A percentile compares a stretch with the other conserved stretches of the same genome.
Evolutionary conservation across 1,140 invertebrate genomes (phyloP).

Genomic region (Liolophura sinensis): DNA sequence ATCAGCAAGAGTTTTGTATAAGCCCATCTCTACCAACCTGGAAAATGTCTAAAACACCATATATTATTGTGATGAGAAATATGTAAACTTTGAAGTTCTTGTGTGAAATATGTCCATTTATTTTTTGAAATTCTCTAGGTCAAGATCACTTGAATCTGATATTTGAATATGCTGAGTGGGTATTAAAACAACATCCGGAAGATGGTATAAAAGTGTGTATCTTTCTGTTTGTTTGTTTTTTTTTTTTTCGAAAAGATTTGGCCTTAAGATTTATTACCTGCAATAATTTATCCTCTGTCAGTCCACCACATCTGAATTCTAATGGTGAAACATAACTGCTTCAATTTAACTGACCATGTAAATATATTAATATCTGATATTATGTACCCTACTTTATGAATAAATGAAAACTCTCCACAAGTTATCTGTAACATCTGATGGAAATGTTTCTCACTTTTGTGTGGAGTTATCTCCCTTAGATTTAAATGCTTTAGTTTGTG

Average conservation of each 20-base stretch:
- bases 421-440: no score
- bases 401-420: no score
- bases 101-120: background rate
- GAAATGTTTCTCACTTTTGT: no score
- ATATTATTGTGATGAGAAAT: background rate
- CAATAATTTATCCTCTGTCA: no score
- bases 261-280: no score
- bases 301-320: no score
- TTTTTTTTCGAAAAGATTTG: background rate
- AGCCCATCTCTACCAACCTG: background rate
- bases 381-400: no score
- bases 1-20: background rate
- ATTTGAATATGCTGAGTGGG: conserved; percentile 93
- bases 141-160: conserved; percentile 86
- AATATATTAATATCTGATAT: no score
- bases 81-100: background rate
- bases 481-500: no score
- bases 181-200: conserved; percentile 81
- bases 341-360: no score
- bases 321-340: no score
- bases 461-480: no score
- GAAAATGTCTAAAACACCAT: background rate
- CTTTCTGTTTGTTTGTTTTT: background rate
- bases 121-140: conserved; percentile 61
- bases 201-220: conserved; percentile 75